These are phyloP conservation scores for Lordiphosa stackelbergi DNA, from an alignment of 1,140 invertebrate species.

Conservation along the genomic window DNA sequence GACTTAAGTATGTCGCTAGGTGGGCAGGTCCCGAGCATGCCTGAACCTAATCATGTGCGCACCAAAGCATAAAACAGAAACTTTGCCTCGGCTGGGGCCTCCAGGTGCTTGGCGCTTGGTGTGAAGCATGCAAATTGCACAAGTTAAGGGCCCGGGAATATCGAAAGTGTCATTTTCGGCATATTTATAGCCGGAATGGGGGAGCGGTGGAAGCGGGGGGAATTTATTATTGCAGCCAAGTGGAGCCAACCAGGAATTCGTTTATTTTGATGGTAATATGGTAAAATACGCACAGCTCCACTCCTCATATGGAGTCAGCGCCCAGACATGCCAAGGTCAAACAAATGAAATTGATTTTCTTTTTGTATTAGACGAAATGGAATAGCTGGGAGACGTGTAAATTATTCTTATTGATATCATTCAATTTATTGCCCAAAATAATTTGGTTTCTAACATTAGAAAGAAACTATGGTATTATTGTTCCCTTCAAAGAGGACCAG, in stretches of 20 bases:
- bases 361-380: constrained; percentile 6
- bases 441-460: no score
- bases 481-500: no score
- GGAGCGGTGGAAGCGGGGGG: not conserved
- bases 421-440: no score
- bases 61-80: constrained; percentile 36
- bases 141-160: constrained; percentile 24
- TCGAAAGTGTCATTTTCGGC: constrained; percentile 67
- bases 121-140: constrained; percentile 70
- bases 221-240: constrained; percentile 14
- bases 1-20: constrained; percentile 64
- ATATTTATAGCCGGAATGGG: constrained; percentile 40
- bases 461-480: no score
- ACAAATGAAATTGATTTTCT: constrained; percentile 21
- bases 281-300: constrained; percentile 11
- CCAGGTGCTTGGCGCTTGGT: constrained; percentile 39
- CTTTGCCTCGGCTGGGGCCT: constrained; percentile 54
- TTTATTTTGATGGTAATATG: constrained; percentile 14
- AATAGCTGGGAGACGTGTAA: not conserved
- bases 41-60: constrained; percentile 42
- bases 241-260: constrained; percentile 10
- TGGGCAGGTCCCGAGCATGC: constrained; percentile 30
- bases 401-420: no score
- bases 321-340: constrained; percentile 53
- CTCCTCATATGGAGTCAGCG: constrained; percentile 2